phyloP scores from a whole-genome alignment of 2,888 invertebrate species.

The Apeira syringaria region DNA sequence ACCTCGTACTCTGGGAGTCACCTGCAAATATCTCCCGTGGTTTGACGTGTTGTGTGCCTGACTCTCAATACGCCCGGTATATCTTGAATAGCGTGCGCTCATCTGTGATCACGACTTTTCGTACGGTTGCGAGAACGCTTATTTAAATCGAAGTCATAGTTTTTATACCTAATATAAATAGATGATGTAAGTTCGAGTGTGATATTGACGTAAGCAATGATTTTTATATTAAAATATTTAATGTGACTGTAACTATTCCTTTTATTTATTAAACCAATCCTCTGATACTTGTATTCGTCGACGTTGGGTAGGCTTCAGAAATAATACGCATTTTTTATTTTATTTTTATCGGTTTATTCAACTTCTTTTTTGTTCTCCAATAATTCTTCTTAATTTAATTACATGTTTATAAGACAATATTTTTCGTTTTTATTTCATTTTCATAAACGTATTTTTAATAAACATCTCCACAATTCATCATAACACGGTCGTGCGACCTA shows the following conservation, averaged over 20 bases:
- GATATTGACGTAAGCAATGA: constrained; percentile 79
- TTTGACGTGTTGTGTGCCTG: constrained; percentile 61
- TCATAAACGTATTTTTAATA: constrained; percentile 82
- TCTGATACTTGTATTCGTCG: neutral
- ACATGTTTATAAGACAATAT: constrained; percentile 83
- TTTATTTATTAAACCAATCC: constrained; percentile 29
- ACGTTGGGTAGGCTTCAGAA: constrained; percentile 29
- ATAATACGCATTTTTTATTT: constrained; percentile 70
- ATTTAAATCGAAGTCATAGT: constrained; percentile 83
- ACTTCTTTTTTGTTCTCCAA: constrained; percentile 81
- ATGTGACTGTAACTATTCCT: constrained; percentile 39
- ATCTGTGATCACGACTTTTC: constrained; percentile 74
- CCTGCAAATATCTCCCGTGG: neutral
- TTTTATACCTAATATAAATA: constrained; percentile 83
- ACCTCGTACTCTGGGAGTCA: no score
- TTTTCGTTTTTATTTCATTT: constrained; percentile 82
- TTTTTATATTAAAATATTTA: constrained; percentile 80
- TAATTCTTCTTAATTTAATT: constrained; percentile 83
- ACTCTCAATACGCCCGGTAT: constrained; percentile 63
- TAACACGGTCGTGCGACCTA: constrained; percentile 82
- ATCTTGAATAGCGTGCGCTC: constrained; percentile 73
- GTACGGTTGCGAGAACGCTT: constrained; percentile 74
- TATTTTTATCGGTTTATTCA: constrained; percentile 83
- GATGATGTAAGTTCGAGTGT: constrained; percentile 83
- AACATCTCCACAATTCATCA: constrained; percentile 81